These are phyloP conservation scores for Chlorodrepanis virens DNA, from an alignment of 2,113 vertebrate genomes.

Conservation along the genomic window DNA sequence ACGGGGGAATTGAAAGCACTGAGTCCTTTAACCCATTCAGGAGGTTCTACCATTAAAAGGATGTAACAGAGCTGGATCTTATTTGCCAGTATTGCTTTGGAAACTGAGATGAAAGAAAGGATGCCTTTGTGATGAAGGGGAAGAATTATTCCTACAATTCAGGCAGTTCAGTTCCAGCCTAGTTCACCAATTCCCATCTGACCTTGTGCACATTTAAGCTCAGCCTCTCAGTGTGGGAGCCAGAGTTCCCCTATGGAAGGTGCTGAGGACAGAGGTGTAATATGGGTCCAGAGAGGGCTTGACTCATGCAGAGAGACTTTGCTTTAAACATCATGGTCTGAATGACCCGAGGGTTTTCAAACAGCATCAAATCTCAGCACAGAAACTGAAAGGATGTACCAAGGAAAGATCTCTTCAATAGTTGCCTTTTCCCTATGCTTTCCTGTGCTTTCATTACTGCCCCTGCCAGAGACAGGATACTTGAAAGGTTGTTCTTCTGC, in stretches of 20 bases:
- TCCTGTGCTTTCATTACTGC: slow-evolving; percentile 26
- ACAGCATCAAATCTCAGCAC: background rate
- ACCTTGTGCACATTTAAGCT: background rate
- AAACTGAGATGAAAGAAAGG: slow-evolving; percentile 29
- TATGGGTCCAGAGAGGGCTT: background rate
- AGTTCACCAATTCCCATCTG: background rate
- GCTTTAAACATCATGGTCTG: slow-evolving; percentile 20
- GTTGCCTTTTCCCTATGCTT: background rate
- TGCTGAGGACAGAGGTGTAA: background rate
- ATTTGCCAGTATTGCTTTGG: slow-evolving; percentile 26
- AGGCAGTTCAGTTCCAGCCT: slow-evolving; percentile 14
- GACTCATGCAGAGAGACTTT: background rate
- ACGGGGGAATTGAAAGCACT: background rate
- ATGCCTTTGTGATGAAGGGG: slow-evolving; percentile 7
- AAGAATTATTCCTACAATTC: slow-evolving; percentile 2
- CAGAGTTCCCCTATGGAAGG: background rate
- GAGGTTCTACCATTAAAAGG: background rate
- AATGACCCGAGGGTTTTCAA: slow-evolving; percentile 16
- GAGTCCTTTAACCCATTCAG: background rate
- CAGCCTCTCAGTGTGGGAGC: background rate
- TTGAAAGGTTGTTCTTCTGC: slow-evolving; percentile 56
- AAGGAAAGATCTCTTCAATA: slow-evolving; percentile 22
- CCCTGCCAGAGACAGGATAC: slow-evolving; percentile 18
- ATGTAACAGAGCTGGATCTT: background rate
- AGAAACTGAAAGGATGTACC: slow-evolving; percentile 31